Evolutionary conservation across 1,140 invertebrate species (phyloP).

Genomic region (Babylonia areolata): DNA sequence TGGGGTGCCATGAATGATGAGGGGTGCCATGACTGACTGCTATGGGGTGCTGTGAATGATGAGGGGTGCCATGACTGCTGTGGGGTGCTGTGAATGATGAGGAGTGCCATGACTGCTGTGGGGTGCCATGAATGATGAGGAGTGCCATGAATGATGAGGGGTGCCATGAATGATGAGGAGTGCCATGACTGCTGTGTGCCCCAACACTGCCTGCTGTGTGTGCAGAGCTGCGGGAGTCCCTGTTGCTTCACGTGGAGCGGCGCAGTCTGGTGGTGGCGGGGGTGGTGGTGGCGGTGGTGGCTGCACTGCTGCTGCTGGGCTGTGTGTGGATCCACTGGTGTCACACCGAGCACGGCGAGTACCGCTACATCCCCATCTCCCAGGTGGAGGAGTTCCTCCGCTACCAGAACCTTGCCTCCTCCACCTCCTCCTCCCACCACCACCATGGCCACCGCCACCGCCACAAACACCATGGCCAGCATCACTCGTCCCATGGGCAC

Average conservation of each 20-base stretch:
- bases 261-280: slow-evolving; percentile 44
- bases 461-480: neutral
- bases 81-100: no score
- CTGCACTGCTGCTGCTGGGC: slow-evolving; percentile 41
- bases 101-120: no score
- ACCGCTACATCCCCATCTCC: slow-evolving; percentile 20
- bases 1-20: no score
- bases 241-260: slow-evolving; percentile 41
- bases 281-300: slow-evolving; percentile 39
- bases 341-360: slow-evolving; percentile 34
- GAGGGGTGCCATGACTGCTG: no score
- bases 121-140: no score
- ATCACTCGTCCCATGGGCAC: neutral
- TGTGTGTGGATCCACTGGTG: slow-evolving; percentile 46
- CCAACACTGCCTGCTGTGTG: no score
- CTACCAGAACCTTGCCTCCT: neutral
- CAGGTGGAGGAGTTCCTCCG: slow-evolving; percentile 13
- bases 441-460: neutral
- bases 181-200: no score
- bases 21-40: no score
- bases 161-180: no score
- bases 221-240: slow-evolving; percentile 42
- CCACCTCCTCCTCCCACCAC: neutral
- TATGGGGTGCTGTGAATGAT: no score
- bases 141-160: no score